These are phyloP conservation scores for Azemiops feae DNA, from an alignment of 2,113 vertebrate species.

Conservation along the genomic window DNA sequence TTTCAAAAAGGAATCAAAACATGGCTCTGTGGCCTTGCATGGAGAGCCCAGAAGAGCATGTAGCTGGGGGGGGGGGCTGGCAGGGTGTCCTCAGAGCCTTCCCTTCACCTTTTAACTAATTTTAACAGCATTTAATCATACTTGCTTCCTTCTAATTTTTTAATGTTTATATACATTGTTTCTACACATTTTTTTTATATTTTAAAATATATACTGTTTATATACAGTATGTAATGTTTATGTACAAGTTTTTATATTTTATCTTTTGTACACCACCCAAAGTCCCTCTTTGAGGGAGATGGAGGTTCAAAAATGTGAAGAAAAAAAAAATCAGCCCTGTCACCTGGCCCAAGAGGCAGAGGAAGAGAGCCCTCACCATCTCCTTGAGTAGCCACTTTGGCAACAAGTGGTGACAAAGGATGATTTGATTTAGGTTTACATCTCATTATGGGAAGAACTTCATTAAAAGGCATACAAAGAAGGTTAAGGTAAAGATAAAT, in stretches of 20 bases:
- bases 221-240: not conserved
- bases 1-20: not conserved
- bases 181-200: no score
- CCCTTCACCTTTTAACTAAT: no score
- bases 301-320: not conserved
- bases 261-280: not conserved
- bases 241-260: not conserved
- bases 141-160: no score
- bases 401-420: not conserved
- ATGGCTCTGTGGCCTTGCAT: not conserved
- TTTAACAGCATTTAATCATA: no score
- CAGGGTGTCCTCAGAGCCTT: no score
- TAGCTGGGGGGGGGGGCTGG: no score
- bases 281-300: not conserved
- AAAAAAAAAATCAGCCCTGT: not conserved
- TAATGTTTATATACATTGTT: no score
- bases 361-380: not conserved
- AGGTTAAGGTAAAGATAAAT: slow-evolving; percentile 12
- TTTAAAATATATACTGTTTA: no score
- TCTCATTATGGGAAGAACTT: slow-evolving; percentile 24
- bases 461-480: slow-evolving; percentile 1
- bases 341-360: not conserved
- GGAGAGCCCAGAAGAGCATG: no score
- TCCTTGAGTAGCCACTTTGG: not conserved
- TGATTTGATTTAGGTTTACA: slow-evolving; percentile 6